Conservation (phyloP, 2,888 invertebrate species). For the Drosophila niveifrons region DNA sequence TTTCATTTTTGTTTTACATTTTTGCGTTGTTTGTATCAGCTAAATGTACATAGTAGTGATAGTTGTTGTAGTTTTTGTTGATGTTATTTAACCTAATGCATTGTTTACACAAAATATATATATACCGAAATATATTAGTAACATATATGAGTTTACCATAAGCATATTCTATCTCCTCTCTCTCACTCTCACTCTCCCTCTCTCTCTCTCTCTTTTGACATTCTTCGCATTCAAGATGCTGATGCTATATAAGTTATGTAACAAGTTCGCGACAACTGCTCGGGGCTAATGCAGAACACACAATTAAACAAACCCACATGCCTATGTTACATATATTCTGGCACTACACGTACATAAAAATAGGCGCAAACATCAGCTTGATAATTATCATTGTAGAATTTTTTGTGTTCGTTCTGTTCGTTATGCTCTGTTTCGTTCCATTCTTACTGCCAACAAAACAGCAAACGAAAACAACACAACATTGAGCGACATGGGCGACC, state of each 20-base stretch:
- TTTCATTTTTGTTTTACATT: conserved; percentile 53
- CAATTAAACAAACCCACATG: conserved; percentile 15
- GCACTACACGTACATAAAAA: conserved; percentile 16
- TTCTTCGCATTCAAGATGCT: conserved; percentile 49
- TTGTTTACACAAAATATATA: conserved; percentile 58
- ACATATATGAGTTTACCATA: conserved; percentile 20
- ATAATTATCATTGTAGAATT: conserved; percentile 61
- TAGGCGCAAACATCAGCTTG: conserved; percentile 26
- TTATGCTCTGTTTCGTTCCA: background rate
- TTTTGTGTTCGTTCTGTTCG: conserved; percentile 19
- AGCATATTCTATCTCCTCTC: conserved; percentile 5
- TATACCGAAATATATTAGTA: conserved; percentile 40
- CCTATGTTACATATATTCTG: background rate
- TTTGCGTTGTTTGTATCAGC: conserved; percentile 52
- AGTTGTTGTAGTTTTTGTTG: conserved; percentile 48
- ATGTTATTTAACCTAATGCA: conserved; percentile 64
- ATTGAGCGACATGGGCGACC: conserved; percentile 24
- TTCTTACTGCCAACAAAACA: conserved; percentile 4
- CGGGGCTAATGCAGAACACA: conserved; percentile 18
- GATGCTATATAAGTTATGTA: conserved; percentile 59
- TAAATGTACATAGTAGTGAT: conserved; percentile 44
- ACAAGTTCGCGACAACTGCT: conserved; percentile 34
- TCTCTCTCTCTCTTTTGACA: background rate
- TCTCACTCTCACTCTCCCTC: background rate
- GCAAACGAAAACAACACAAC: conserved; percentile 34